Base-by-base conservation (phyloP, 1,140 invertebrate species). In the fruit fly (Drosophila melanogaster) region DNA sequence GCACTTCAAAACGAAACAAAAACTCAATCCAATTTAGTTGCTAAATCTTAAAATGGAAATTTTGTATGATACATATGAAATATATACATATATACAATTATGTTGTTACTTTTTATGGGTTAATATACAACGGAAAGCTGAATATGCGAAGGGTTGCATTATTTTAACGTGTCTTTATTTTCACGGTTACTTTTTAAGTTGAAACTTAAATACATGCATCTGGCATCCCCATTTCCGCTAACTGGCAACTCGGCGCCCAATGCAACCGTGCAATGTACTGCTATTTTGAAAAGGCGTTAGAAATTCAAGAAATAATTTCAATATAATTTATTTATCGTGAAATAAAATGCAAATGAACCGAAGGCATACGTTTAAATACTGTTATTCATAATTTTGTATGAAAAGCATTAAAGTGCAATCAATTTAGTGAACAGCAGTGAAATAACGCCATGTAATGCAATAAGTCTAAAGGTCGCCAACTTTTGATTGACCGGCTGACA, bases 1-100 rank as follows among this genome's bases (percentile, higher is more conserved):
- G 62, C 72, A 69, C 56, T 56, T 69, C 26, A 43, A 66, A 50
- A 24, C 56, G 47, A 65, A 53, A 50, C 24, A 30, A 56, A 65
- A 74, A 35, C 71, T 74, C 60, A 65, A 65, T 22, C 40, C 69
- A 58, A 81, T 61, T 85, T 80, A 85, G 81, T 85, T 75, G 81
- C 81, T 80, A 64, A 79, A 69, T 64, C 59, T 75, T 70, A 43
- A 80, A 75, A 79, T 73, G 58, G 64, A 85, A 81, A 78, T 85
- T 77, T 74, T 86, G 81, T 85, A 86, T 86, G 81, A 85, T 85
- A 76, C 61, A 78, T 85, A 85, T 85, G 77, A 86, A 85, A 85
- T 85, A 85, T 85, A 85, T 81, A 80, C 58, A 83, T 77, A 79
- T 57, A 75, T 64, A 65, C 49, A 75, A 57, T 47, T 62, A 55